These are phyloP conservation scores for Dendroctonus valens DNA, from an alignment of 1,140 invertebrate species.

Conservation along the genomic window DNA sequence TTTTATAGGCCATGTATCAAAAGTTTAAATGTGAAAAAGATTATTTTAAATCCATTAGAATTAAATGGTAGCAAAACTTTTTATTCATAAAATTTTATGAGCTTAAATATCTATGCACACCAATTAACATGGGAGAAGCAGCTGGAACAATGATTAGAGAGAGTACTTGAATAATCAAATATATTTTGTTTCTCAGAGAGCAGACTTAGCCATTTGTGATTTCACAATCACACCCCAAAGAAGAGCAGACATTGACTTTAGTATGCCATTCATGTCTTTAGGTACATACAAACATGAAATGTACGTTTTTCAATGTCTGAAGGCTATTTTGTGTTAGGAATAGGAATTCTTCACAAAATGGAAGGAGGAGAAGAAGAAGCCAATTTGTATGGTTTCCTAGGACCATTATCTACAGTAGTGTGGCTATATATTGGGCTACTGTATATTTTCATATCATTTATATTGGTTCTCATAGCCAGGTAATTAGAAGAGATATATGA, in stretches of 20 bases:
- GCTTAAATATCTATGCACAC: no score
- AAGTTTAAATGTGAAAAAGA: no score
- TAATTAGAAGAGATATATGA: not conserved
- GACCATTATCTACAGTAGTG: slow-evolving; percentile 83
- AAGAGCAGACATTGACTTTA: slow-evolving; percentile 83
- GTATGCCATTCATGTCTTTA: slow-evolving; percentile 86
- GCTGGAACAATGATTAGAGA: no score
- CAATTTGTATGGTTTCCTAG: slow-evolving; percentile 82
- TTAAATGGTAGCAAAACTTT: not conserved
- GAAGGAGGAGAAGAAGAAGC: slow-evolving; percentile 64
- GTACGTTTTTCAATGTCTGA: not conserved
- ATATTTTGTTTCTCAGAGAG: slow-evolving; percentile 62
- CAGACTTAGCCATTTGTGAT: slow-evolving; percentile 89
- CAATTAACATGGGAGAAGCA: no score
- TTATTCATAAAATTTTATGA: not conserved
- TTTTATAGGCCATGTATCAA: no score
- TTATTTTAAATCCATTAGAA: no score
- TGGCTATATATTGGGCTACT: slow-evolving; percentile 91
- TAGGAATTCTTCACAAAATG: slow-evolving; percentile 72
- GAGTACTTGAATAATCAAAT: not conserved
- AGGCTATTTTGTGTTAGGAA: slow-evolving; percentile 43
- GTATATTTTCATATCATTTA: slow-evolving; percentile 75
- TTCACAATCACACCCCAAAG: slow-evolving; percentile 87
- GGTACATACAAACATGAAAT: slow-evolving; percentile 47
- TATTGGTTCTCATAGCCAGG: slow-evolving; percentile 38